A percentile compares a stretch with the other conserved stretches of the same genome.
Evolutionary conservation across 2,113 vertebrate genomes (phyloP).

Genomic region (Phasianus colchicus): DNA sequence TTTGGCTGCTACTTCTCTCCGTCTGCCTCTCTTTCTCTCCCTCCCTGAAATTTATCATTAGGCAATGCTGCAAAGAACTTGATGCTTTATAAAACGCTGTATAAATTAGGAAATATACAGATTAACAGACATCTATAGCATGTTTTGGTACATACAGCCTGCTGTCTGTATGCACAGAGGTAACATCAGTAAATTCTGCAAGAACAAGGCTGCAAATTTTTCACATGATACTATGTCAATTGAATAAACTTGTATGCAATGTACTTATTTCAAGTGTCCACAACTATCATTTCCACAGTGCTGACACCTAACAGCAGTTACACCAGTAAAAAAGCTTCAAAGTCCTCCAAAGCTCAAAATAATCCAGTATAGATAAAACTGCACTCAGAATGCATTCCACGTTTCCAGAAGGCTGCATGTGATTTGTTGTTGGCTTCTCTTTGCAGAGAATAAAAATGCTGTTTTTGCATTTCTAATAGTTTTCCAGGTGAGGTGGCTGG

Average conservation of each 20-base stretch:
- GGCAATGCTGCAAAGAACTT: constrained; percentile 80
- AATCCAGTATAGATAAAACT: background rate
- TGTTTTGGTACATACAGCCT: background rate
- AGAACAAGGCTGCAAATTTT: background rate
- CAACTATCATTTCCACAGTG: background rate
- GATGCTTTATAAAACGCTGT: constrained; percentile 77
- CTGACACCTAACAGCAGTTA: background rate
- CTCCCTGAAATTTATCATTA: constrained; percentile 87
- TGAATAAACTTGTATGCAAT: background rate
- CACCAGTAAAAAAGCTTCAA: background rate
- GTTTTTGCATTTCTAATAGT: background rate
- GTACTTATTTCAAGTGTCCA: background rate
- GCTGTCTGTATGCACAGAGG: background rate
- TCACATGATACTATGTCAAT: background rate
- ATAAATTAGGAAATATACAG: background rate
- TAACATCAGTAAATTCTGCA: background rate
- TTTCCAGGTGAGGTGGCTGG: background rate
- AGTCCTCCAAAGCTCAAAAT: background rate
- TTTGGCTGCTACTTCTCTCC: constrained; percentile 86
- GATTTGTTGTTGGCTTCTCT: background rate
- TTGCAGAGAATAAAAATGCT: background rate
- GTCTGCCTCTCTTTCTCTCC: background rate
- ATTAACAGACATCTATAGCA: background rate
- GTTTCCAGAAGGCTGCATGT: rapidly evolving
- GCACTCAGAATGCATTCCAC: background rate